A percentile compares a stretch with the other conserved stretches of the same genome.
Conservation (phyloP, 2,888 invertebrate genomes). For the Liopterus haemorrhoidalis region DNA sequence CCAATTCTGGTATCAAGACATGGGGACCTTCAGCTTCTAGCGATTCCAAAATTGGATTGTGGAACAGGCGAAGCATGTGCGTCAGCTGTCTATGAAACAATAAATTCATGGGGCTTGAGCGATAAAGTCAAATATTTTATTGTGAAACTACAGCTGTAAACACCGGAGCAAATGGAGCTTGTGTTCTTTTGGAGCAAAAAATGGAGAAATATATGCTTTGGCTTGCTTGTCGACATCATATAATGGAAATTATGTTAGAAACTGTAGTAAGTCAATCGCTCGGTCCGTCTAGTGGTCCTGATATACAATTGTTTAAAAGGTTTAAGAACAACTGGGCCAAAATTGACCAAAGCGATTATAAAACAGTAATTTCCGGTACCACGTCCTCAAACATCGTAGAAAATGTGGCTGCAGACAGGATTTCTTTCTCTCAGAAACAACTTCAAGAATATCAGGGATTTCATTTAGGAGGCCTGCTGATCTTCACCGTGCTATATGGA, state of each 20-base stretch:
- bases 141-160: constrained; percentile 26
- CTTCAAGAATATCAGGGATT: constrained; percentile 19
- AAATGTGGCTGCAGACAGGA: neutral
- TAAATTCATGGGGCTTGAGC: constrained; percentile 19
- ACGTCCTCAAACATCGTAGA: neutral
- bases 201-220: constrained; percentile 16
- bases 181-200: constrained; percentile 20
- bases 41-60: constrained; percentile 18
- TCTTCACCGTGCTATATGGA: constrained; percentile 32
- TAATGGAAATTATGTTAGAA: constrained; percentile 24
- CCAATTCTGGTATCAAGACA: constrained; percentile 11
- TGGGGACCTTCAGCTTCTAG: constrained; percentile 14
- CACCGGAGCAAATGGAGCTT: constrained; percentile 15
- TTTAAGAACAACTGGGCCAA: constrained; percentile 15
- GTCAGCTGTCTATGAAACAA: constrained; percentile 16
- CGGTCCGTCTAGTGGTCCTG: constrained; percentile 16
- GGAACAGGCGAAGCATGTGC: constrained; percentile 16
- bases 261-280: constrained; percentile 14
- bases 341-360: constrained; percentile 9
- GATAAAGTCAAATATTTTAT: constrained; percentile 24
- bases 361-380: neutral
- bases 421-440: constrained; percentile 13
- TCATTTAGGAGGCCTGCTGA: constrained; percentile 28
- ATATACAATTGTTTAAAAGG: constrained; percentile 19
- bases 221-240: constrained; percentile 24